A percentile compares a stretch with the other conserved stretches of the same genome.
These are phyloP conservation scores for Himalopsyche tibetana DNA, from an alignment of 2,888 invertebrate genomes.

Conservation along the genomic window DNA sequence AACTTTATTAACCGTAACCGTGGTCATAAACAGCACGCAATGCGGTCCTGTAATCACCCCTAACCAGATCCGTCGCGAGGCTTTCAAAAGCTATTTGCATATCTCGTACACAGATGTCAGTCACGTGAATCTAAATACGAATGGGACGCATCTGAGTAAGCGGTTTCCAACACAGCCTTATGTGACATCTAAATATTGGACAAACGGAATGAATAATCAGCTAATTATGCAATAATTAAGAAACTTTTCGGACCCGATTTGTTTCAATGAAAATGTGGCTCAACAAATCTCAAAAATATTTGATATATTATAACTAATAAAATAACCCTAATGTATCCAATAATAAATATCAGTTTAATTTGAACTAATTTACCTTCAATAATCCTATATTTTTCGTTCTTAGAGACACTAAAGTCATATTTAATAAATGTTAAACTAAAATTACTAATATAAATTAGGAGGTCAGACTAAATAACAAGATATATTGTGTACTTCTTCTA, in stretches of 20 bases:
- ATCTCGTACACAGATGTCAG: conserved; percentile 39
- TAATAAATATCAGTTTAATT: too few relatives aligned
- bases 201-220: conserved; percentile 7
- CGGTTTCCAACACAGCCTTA: conserved; percentile 15
- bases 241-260: background rate
- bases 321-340: too few relatives aligned
- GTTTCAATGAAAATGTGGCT: background rate
- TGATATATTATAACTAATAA: too few relatives aligned
- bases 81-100: conserved; percentile 54
- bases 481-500: too few relatives aligned
- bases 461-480: too few relatives aligned
- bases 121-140: conserved; percentile 37
- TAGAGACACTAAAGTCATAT: too few relatives aligned
- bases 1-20: too few relatives aligned
- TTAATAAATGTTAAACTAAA: too few relatives aligned
- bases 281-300: too few relatives aligned
- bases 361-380: too few relatives aligned
- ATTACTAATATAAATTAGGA: too few relatives aligned
- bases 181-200: conserved; percentile 26
- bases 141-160: conserved; percentile 28
- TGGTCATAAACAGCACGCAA: background rate
- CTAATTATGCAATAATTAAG: background rate
- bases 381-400: too few relatives aligned
- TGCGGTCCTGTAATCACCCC: background rate
- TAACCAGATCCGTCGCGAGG: background rate